Conservation (phyloP, 2,888 invertebrate genomes). For the Ormyrus labotus region DNA sequence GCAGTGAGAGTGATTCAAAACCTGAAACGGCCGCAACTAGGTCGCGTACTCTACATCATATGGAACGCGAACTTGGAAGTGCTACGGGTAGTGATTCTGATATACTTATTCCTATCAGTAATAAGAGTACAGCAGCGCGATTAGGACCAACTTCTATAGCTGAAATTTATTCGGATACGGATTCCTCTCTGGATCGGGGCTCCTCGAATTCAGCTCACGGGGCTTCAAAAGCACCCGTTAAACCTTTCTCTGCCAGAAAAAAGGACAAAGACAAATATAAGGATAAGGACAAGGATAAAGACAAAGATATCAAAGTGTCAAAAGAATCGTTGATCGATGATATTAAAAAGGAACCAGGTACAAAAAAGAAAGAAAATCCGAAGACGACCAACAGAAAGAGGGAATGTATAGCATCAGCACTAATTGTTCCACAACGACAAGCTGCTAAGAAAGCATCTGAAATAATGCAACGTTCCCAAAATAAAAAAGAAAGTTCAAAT, state of each 20-base stretch:
- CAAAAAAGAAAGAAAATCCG: conserved; percentile 77
- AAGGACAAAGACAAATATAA: conserved; percentile 76
- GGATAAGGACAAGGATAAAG: conserved; percentile 70
- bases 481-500: conserved; percentile 69
- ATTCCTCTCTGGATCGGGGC: conserved; percentile 80
- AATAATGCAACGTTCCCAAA: conserved; percentile 82
- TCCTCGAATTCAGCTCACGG: conserved; percentile 81
- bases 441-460: conserved; percentile 94
- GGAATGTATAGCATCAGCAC: conserved; percentile 83
- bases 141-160: conserved; percentile 78
- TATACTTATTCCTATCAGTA: conserved; percentile 83
- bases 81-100: conserved; percentile 87
- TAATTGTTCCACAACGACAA: conserved; percentile 92
- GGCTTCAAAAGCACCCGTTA: conserved; percentile 83
- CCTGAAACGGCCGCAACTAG: conserved; percentile 63
- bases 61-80: conserved; percentile 86
- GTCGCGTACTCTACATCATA: conserved; percentile 82
- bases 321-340: conserved; percentile 38
- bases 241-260: conserved; percentile 66
- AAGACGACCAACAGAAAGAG: conserved; percentile 73
- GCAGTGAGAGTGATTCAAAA: conserved; percentile 68
- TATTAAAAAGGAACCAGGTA: conserved; percentile 45
- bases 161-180: conserved; percentile 91
- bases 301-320: conserved; percentile 76
- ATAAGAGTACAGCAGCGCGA: conserved; percentile 65